Evolutionary conservation across 2,797 vertebrate species (phyloP).

Genomic region (Sphaeramia orbicularis): DNA sequence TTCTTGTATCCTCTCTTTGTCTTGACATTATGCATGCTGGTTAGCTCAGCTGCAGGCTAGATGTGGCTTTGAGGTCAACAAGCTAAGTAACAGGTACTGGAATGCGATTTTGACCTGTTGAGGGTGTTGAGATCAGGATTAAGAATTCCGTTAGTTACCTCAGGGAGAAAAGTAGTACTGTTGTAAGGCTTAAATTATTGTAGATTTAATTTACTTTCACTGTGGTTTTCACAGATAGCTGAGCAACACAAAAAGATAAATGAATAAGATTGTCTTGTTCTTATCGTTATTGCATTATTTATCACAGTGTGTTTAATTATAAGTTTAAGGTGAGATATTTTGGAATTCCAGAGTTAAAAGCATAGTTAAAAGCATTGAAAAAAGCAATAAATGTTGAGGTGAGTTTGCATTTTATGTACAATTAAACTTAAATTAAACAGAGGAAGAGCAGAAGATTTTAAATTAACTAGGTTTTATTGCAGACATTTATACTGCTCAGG

Average conservation of each 20-base stretch:
- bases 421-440: no score
- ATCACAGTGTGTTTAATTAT: no score
- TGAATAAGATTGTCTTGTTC: no score
- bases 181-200: conserved; percentile 19
- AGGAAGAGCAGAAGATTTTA: no score
- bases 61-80: conserved; percentile 33
- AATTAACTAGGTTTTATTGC: no score
- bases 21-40: conserved; percentile 8
- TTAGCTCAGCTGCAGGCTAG: conserved; percentile 24
- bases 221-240: conserved; percentile 4
- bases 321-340: no score
- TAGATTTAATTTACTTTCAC: conserved; percentile 1
- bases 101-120: conserved; percentile 36
- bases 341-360: no score
- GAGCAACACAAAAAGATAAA: neutral
- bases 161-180: conserved; percentile 10
- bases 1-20: conserved; percentile 5
- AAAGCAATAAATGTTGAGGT: no score
- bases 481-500: no score
- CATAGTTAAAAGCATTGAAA: no score
- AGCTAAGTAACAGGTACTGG: conserved; percentile 42
- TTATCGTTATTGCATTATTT: no score
- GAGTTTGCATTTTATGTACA: no score
- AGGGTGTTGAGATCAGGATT: conserved; percentile 32
- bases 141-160: conserved; percentile 26